Evolutionary conservation across 1,140 invertebrate genomes (phyloP), one percentile per base, ranked within the genome.

Genomic region (Drosophila lacteicornis): DNA sequence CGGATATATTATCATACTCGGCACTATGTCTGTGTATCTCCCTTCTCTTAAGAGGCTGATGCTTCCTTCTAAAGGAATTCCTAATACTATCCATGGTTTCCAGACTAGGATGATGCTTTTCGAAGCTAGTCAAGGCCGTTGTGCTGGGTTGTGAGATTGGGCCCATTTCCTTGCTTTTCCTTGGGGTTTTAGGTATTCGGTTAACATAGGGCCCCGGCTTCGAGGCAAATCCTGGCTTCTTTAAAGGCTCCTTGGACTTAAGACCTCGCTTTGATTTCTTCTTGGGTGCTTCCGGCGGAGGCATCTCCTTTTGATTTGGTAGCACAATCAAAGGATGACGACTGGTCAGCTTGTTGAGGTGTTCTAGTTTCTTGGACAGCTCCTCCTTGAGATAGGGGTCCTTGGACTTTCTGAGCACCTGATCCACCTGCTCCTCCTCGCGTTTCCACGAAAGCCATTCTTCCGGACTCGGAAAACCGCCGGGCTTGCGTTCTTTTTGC

Each of bases 341-440:
- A 7, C 25, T 22, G 38, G 19, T 51, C 0, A 69, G 46, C 9
- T 69, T 67, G 1, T 8, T 22, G 2, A 69, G 45, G 15, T 30
- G 22, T n/a, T 33, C 1, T 0, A 69, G 45, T 30, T 51, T 43
- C 0, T 6, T 43, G 6, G 8, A 22, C 9, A 67, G 15, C 33
- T 69, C 66, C 12, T 67, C 61, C 6, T 1, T 30, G 1, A 22
- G 9, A 30, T 69, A 69, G 1, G 66, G 66, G 7, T 69, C 47
- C 0, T 3, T 5, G 12, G 38, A 67, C 3, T 51, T 13, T 7
- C 12, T 12, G 0, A 69, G n/a, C 19, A 17, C 0, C 4, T 36
- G 36, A 1, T 8, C 7, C 9, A 67, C 25, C 7, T 43, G 4
- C 1, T 36, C 13, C 0, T 30, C 43, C 19, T 68, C 36, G 1